Conservation (phyloP, 2,113 vertebrate genomes). For the Tinamus guttatus region DNA sequence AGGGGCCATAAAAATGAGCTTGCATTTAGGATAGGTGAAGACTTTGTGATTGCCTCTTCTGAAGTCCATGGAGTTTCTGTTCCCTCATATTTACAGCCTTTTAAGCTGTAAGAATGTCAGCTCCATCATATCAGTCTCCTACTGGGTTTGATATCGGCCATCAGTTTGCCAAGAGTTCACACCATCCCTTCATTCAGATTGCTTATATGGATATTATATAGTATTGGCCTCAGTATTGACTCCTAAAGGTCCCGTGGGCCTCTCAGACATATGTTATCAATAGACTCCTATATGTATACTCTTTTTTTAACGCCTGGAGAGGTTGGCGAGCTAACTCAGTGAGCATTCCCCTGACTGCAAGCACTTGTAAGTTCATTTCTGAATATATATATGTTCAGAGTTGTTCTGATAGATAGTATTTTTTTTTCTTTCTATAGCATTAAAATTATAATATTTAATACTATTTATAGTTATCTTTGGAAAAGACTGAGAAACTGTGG, state of each 20-base stretch:
- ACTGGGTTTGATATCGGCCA: not conserved
- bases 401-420: not conserved
- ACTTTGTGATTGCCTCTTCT: not conserved
- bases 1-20: not conserved
- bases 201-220: not conserved
- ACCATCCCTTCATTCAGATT: not conserved
- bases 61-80: not conserved
- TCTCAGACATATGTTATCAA: not conserved
- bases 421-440: not conserved
- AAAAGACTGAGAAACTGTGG: not conserved
- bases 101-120: not conserved
- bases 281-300: not conserved
- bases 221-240: too few relatives aligned
- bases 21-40: not conserved
- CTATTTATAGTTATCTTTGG: not conserved
- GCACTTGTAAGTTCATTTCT: not conserved
- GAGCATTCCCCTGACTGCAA: not conserved
- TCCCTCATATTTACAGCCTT: not conserved
- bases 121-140: not conserved
- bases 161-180: not conserved
- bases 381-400: not conserved
- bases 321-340: not conserved
- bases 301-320: not conserved
- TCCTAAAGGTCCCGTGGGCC: not conserved
- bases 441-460: not conserved